Evolutionary conservation across 2,888 invertebrate genomes (phyloP).

Genomic region (Lacanobia wlatinum): DNA sequence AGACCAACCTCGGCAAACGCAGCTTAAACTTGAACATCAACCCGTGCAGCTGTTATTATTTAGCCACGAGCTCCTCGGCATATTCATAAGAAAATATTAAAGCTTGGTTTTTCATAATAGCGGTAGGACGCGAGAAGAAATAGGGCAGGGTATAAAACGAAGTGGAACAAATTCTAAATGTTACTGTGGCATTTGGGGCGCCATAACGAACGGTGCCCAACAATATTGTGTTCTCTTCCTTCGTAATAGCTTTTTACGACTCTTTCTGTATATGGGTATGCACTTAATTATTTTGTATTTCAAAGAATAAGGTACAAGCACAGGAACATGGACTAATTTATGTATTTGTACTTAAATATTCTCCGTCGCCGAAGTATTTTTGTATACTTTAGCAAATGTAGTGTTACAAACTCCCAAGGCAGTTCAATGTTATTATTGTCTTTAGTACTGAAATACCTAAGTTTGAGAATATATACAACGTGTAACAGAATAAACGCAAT

Average conservation of each 20-base stretch:
- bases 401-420: not conserved
- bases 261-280: constrained; percentile 11
- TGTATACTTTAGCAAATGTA: not conserved
- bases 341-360: not conserved
- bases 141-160: constrained; percentile 82
- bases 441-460: not conserved
- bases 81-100: constrained; percentile 26
- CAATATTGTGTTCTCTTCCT: constrained; percentile 58
- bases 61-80: too few relatives aligned
- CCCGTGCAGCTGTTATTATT: too few relatives aligned
- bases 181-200: constrained; percentile 84
- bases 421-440: not conserved
- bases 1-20: too few relatives aligned
- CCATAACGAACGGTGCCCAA: constrained; percentile 69
- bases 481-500: too few relatives aligned
- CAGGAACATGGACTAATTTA: not conserved
- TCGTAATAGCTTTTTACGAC: constrained; percentile 33
- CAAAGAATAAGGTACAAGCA: not conserved
- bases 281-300: not conserved
- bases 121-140: constrained; percentile 72
- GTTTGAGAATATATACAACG: too few relatives aligned
- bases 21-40: too few relatives aligned
- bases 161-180: constrained; percentile 84
- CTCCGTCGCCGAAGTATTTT: not conserved
- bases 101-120: constrained; percentile 60